Evolutionary conservation across 2,888 invertebrate species (phyloP), one percentile per base, ranked within the genome.

Genomic region (Tuberolachnus salignus): DNA sequence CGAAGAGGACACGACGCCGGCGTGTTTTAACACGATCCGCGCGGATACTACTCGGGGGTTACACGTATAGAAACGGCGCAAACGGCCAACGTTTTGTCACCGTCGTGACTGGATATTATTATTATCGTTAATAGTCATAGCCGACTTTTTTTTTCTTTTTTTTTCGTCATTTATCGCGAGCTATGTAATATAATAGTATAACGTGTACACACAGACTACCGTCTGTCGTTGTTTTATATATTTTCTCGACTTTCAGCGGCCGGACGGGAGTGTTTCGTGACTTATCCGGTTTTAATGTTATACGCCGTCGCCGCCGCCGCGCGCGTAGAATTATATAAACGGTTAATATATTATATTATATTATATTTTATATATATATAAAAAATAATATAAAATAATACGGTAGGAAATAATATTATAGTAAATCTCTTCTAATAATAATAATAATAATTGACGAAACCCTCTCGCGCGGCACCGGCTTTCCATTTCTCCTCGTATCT

Each of bases 371-470:
- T 34, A 64, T 13, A n/a, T n/a, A 46, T 46, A 46, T 46, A 64
- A 46, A 46, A 53, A 9, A 53, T 53, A 53, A 53, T 21, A 64
- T 64, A 59, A 34, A 66, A 34, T 57, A 21, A 49, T n/a, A n/a
- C 14, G 19, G n/a, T 61, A 61, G 49, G 59, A 23, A 61, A 61
- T 51, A 72, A 72, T 72, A 59, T 44, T 59, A 59, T 72, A 59
- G 57, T 59, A 59, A n/a, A 71, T 61, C 26, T 72, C 61, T 34
- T 61, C 49, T 53, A 13, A 10, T n/a, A n/a, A n/a, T n/a, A n/a
- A 46, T 34, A 72, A n/a, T 61, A 63, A 64, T 74, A 74, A 74
- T 64, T 64, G 73, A 74, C 73, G 64, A 74, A 73, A 74, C 73
- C 61, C 63, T 59, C 71, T 59, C 53, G 21, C 19, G 11, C 61